Conservation (phyloP, 2,797 vertebrate genomes). For the Cryptoblepharus egeriae region DNA sequence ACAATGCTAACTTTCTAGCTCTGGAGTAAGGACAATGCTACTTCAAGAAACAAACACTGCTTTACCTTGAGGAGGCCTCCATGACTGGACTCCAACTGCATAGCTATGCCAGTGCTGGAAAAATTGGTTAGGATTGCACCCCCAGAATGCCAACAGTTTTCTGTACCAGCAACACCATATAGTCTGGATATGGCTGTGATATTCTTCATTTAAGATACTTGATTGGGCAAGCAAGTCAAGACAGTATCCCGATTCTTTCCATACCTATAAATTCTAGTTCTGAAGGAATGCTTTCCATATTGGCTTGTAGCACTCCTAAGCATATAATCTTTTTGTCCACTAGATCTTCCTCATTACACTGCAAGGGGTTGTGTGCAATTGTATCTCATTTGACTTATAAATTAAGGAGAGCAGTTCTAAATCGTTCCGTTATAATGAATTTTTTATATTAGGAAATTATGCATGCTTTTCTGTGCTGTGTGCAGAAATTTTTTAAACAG, state of each 20-base stretch:
- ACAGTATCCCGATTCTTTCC: not conserved
- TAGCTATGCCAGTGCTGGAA: no score
- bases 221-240: not conserved
- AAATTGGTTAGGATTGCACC: no score
- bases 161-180: not conserved
- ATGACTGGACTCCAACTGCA: no score
- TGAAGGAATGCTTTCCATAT: no score
- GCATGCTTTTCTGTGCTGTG: constrained; percentile 49
- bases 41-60: no score
- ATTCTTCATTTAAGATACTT: not conserved
- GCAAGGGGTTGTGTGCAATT: constrained; percentile 36
- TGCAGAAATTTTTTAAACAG: constrained; percentile 55
- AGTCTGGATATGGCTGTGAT: not conserved
- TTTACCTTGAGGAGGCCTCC: no score
- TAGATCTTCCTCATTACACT: constrained; percentile 10
- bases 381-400: constrained; percentile 52
- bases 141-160: no score
- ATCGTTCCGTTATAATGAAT: constrained; percentile 63
- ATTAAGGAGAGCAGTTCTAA: constrained; percentile 57
- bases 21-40: no score
- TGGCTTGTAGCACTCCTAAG: not conserved
- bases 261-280: not conserved
- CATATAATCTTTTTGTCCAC: constrained; percentile 30
- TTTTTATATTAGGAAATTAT: constrained; percentile 61
- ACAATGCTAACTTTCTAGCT: no score